Base-by-base conservation (phyloP, 2,888 invertebrate genomes). In the Drosophila algonquin region DNA sequence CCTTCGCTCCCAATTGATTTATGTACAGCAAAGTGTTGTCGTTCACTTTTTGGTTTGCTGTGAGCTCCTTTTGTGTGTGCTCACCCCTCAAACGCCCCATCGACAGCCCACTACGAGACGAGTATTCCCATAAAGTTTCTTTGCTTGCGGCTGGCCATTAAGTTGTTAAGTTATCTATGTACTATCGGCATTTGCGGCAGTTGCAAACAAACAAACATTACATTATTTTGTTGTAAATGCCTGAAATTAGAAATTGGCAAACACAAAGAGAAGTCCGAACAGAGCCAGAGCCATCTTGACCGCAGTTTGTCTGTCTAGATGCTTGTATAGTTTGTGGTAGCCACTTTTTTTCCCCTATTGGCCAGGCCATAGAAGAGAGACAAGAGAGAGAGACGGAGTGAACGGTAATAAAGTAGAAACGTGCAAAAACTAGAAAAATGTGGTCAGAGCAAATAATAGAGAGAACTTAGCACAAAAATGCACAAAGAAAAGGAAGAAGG, bases 351-450 rank as follows among this genome's bases (percentile, higher is more conserved):
- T 3, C 21, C 21, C 50, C 21, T 35, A 67, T 74, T 65, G 77
- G 72, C 63, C 76, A 78, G 79, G 83, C 77, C 75, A 85, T 77
- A 86, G 79, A 80, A 68, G 62, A 65, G 53, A 74, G 57, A 30
- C 40, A 10, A 27, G 70, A 51, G 44, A 30, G 64, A 50, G 51
- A 73, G 53, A 40, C 51, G 67, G 64, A 75, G 75, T 76, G 79
- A 72, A 54, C 81, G 87, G 88, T 89, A 83, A 85, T 85, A 85
- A 85, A 85, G 89, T 87, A 79, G 84, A 79, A 78, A 85, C 89
- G 85, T 85, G 85, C 87, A 87, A 87, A 80, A 85, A 87, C 87
- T 85, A 81, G 89, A 79, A 89, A 88, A 84, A 88, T 88, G 79
- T 88, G 81, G 75, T 75, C 73, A 75, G 73, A 73, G 68, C 81